Evolutionary conservation across 2,888 invertebrate genomes (phyloP).

Genomic region (Hoplodrina ambigua): DNA sequence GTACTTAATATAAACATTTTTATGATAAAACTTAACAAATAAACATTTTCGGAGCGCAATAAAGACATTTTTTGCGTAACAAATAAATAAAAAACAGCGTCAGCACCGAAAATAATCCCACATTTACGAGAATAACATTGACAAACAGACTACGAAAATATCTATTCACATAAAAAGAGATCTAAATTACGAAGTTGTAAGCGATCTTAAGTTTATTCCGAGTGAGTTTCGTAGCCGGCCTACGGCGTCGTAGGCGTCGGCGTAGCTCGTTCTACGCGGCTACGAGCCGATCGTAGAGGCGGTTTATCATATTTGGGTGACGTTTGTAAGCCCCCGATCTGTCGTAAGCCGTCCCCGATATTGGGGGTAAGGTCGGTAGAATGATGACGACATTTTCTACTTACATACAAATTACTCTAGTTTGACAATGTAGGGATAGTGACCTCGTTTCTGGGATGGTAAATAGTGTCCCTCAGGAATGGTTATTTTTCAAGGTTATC

Average conservation of each 20-base stretch:
- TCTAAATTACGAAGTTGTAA: slow-evolving; percentile 50
- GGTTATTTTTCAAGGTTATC: slow-evolving; percentile 33
- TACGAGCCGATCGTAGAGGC: slow-evolving; percentile 49
- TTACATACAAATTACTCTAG: slow-evolving; percentile 59
- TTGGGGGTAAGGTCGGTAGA: slow-evolving; percentile 51
- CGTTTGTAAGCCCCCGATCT: slow-evolving; percentile 54
- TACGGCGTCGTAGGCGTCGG: slow-evolving; percentile 53
- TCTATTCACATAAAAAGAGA: slow-evolving; percentile 40
- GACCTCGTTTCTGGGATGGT: slow-evolving; percentile 27
- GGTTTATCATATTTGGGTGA: slow-evolving; percentile 56
- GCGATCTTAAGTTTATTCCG: slow-evolving; percentile 35
- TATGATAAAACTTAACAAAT: slow-evolving; percentile 31
- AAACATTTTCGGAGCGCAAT: slow-evolving; percentile 39
- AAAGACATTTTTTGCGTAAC: slow-evolving; percentile 47
- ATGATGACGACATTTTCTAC: slow-evolving; percentile 55
- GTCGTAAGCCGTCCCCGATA: slow-evolving; percentile 60
- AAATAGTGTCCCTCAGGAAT: slow-evolving; percentile 17
- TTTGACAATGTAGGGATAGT: slow-evolving; percentile 43
- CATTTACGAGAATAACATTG: slow-evolving; percentile 50
- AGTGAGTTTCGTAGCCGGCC: slow-evolving; percentile 56
- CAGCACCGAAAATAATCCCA: slow-evolving; percentile 42
- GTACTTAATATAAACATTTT: slow-evolving; percentile 27
- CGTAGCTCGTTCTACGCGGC: slow-evolving; percentile 50
- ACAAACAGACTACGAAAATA: slow-evolving; percentile 52
- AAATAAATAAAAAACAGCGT: slow-evolving; percentile 50